Evolutionary conservation across 2,888 invertebrate species (phyloP).

Genomic region (Lamproptera curius): DNA sequence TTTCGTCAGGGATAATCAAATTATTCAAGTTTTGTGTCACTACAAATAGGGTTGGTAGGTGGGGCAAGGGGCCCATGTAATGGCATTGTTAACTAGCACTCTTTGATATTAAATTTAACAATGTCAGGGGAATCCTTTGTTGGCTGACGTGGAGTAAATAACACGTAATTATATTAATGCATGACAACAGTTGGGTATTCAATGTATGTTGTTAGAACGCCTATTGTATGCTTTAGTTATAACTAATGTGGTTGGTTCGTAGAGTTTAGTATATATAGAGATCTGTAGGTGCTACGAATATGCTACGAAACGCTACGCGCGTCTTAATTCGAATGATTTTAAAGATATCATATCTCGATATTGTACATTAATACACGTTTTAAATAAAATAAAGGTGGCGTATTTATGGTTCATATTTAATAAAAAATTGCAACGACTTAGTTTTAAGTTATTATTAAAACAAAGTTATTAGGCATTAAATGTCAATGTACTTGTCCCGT

Average conservation of each 20-base stretch:
- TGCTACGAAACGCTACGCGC: conserved; percentile 9
- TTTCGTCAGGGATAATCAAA: conserved; percentile 17
- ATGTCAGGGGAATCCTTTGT: not conserved
- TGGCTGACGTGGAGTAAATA: conserved; percentile 9
- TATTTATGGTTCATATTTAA: too few species aligned
- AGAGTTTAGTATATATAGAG: not conserved
- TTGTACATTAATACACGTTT: too few species aligned
- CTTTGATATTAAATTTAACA: conserved; percentile 5
- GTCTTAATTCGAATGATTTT: not conserved
- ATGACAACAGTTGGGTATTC: not conserved
- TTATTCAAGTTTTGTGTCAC: conserved; percentile 19
- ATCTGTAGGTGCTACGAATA: not conserved
- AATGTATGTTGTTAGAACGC: conserved; percentile 4
- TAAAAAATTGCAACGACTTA: too few species aligned
- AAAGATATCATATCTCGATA: too few species aligned
- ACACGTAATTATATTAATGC: conserved; percentile 3
- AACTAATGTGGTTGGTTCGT: not conserved
- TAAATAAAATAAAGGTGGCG: too few species aligned
- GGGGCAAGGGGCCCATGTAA: not conserved
- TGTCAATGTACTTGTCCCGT: too few species aligned
- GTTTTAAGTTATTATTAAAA: too few species aligned
- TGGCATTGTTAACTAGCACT: conserved; percentile 7
- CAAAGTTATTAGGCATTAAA: too few species aligned
- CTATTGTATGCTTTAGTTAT: not conserved
- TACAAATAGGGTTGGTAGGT: conserved; percentile 3